Conservation (phyloP, 2,888 invertebrate genomes). For the Drosophila quasianomalipes region DNA sequence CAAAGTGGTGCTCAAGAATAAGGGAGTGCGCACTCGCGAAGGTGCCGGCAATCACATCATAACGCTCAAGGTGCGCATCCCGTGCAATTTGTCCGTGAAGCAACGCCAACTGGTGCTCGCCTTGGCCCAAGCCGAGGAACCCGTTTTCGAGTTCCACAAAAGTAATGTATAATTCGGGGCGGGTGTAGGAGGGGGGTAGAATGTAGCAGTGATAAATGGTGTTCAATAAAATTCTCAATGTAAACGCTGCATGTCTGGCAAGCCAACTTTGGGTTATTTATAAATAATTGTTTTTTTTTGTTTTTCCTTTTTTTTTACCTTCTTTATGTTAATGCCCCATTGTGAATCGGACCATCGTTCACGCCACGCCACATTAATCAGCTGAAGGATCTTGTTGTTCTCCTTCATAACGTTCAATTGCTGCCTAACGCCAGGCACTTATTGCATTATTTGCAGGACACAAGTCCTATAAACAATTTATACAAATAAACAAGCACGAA, state of each 20-base stretch:
- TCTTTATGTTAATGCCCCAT: conserved; percentile 98
- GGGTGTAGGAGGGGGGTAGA: neutral
- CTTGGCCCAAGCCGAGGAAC: conserved; percentile 79
- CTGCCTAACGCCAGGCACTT: neutral
- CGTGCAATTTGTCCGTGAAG: conserved; percentile 78
- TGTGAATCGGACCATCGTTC: conserved; percentile 98
- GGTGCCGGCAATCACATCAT: conserved; percentile 81
- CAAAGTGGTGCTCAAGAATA: conserved; percentile 72
- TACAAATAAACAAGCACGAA: conserved; percentile 9
- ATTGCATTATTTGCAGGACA: conserved; percentile 24
- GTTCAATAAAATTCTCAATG: conserved; percentile 68
- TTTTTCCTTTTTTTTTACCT: conserved; percentile 86
- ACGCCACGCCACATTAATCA: conserved; percentile 91
- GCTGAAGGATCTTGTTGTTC: conserved; percentile 88
- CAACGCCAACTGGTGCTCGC: conserved; percentile 82
- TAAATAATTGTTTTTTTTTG: neutral
- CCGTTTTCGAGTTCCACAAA: conserved; percentile 66
- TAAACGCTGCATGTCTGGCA: conserved; percentile 22
- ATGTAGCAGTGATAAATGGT: neutral
- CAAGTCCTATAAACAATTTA: conserved; percentile 7
- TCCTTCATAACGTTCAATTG: conserved; percentile 78
- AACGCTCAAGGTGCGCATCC: conserved; percentile 82
- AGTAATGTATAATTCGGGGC: conserved; percentile 5
- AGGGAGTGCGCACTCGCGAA: conserved; percentile 74
- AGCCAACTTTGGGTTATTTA: conserved; percentile 27